Base-by-base conservation (phyloP, 2,888 invertebrate genomes). In the Ichneumoninae sp. region DNA sequence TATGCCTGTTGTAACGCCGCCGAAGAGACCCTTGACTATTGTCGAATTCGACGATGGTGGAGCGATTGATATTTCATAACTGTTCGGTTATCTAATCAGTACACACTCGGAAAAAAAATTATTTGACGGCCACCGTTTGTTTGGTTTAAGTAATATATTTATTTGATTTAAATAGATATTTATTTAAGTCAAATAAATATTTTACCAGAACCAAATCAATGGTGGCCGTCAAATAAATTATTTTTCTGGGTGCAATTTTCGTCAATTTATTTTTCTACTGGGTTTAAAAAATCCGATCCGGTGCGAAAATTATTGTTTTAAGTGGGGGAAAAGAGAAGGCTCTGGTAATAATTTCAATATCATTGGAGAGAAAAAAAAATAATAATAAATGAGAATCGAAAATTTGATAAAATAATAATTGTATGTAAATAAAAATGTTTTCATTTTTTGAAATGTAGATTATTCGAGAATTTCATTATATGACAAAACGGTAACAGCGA, bases 1-100 rank as follows among this genome's bases (percentile, higher is more conserved):
- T 30, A 36, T 19, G n/a, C 22, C 47, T n/a, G 22, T 44, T 57
- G 44, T 40, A 68, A 68, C 30, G 68, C 57, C 77, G 19, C 30
- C 13, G 47, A 60, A 47, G 30, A 13, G 69, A 6, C 47, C 30
- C 69, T 69, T 69, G 26, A 40, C 36, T 6, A 26, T 10, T 13
- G 33, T 69, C 1, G 13, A 6, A 50, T 44, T 7, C 44, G 22
- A 16, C 47, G 33, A 66, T 13, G 4, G 8, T 3, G 0, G 57
- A 13, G 22, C 57, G 3, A 26, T 26, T 13, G 57, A 57, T 57
- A 4, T 22, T 26, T 22, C 22, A 13, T 4, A 13, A 57, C 13
- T 26, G 10, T 13, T 8, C 8, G 57, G 10, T 4, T 26, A 57
- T 26, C 13, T 57, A 10, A 57, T 57, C 26, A 57, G 54, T 26